phyloP scores from a whole-genome alignment of 53 echinoderm and acorn worm species.

The Holothuria scabra region DNA sequence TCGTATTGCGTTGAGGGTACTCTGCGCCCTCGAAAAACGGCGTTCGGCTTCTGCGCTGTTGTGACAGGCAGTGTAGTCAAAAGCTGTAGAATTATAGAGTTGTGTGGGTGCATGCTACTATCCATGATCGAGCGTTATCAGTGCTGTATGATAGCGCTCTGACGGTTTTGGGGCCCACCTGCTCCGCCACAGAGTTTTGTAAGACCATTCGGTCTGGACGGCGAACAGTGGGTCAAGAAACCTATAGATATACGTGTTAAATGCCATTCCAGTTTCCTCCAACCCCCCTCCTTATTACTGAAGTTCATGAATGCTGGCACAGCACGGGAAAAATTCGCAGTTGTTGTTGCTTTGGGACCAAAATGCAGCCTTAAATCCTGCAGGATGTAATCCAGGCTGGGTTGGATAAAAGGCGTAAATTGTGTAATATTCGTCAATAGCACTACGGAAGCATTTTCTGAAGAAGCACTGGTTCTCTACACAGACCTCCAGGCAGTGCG shows the following conservation, averaged over 20 bases:
- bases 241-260: conserved; percentile 17
- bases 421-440: conserved; percentile 8
- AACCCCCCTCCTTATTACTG: conserved; percentile 13
- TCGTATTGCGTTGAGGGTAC: not conserved
- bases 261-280: conserved; percentile 22
- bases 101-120: conserved; percentile 18
- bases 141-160: not conserved
- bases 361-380: conserved; percentile 18
- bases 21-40: not conserved
- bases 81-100: not conserved
- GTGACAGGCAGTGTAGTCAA: conserved; percentile 26
- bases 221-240: conserved; percentile 10
- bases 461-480: conserved; percentile 9
- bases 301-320: conserved; percentile 23
- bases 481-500: conserved; percentile 24
- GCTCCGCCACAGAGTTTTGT: not conserved
- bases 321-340: conserved; percentile 27
- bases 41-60: conserved; percentile 14
- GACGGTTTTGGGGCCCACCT: not conserved
- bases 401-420: conserved; percentile 6
- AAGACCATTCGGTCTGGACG: conserved; percentile 7
- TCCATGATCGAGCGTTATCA: not conserved
- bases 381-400: not conserved
- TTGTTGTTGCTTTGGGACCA: conserved; percentile 31
- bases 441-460: conserved; percentile 1